Base-by-base conservation (phyloP, 1,140 invertebrate genomes). In the Drosophila sulfurigaster region DNA sequence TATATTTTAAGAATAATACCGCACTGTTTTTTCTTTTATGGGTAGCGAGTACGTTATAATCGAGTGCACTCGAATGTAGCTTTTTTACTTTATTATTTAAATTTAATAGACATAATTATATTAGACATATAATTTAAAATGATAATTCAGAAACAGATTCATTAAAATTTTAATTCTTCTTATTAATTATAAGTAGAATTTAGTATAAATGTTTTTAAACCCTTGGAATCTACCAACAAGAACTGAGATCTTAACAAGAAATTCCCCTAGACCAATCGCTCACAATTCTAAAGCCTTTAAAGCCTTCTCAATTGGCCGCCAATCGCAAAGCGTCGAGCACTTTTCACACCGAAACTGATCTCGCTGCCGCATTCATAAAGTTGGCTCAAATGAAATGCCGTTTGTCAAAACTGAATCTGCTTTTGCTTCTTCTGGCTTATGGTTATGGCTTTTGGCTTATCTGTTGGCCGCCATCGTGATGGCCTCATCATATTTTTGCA, bases 401-500 rank as follows among this genome's bases (percentile, higher is more conserved):
- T 62, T 68, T 54, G 46, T 67, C 70, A 67, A 25, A 51, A n/a
- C 8, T 41, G 46, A 51, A 20, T 8, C 15, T 45, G 8, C 16
- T n/a, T 8, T 5, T 11, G 28, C 32, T 25, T 38, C n/a, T 46
- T 64, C 30, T 43, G 15, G 48, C 15, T 57, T 57, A 10, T 46
- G 15, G 46, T 48, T 62, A 43, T 65, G 60, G 43, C 73, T 51
- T 45, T 16, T 48, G 38, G 79, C 43, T 73, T 78, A 85, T 80
- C 81, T 54, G 20, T 38, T 57, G 52, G 73, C 51, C 60, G 69
- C 52, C 86, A 88, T 88, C 85, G 85, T 89, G 81, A 88, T 88
- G 78, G 85, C 78, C 85, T 89, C 85, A 89, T 88, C 85, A 89
- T 89, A 83, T 83, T 83, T 73, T 79, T 32, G 78, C 85, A 74